Percentiles rank a stretch among this genome's conserved stretches.
These are phyloP conservation scores for Aspidiotus rigidus DNA, from an alignment of 2,888 invertebrate genomes.

Conservation along the genomic window DNA sequence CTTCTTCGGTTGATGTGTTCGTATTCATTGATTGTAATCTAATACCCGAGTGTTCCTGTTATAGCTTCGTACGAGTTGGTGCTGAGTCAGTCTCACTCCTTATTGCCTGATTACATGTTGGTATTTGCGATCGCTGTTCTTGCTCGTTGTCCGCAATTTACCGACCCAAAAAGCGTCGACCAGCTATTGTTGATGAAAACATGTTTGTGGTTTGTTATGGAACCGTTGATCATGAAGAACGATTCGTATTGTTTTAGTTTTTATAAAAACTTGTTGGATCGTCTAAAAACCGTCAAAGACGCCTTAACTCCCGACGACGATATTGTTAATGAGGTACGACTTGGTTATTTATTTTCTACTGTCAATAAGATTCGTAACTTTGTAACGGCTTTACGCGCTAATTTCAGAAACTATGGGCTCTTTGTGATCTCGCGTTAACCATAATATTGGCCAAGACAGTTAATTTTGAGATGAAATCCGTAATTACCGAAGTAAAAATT, in stretches of 20 bases:
- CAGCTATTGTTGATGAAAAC: constrained; percentile 72
- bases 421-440: constrained; percentile 89
- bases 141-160: constrained; percentile 83
- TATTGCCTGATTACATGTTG: constrained; percentile 93
- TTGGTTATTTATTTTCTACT: background rate
- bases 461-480: constrained; percentile 81
- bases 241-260: constrained; percentile 92
- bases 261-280: constrained; percentile 84
- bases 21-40: too few species aligned
- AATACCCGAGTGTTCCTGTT: background rate
- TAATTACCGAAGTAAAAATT: constrained; percentile 73
- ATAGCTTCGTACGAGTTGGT: constrained; percentile 21
- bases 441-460: constrained; percentile 78
- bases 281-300: constrained; percentile 90
- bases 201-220: constrained; percentile 88
- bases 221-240: constrained; percentile 84
- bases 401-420: constrained; percentile 86
- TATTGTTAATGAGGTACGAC: constrained; percentile 62
- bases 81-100: constrained; percentile 41
- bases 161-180: constrained; percentile 61
- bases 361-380: constrained; percentile 35
- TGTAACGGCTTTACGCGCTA: constrained; percentile 35
- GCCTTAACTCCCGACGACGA: constrained; percentile 76
- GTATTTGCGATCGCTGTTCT: constrained; percentile 93
- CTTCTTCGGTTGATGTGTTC: background rate